Evolutionary conservation across 2,888 invertebrate species (phyloP), one percentile per base, ranked within the genome.

Genomic region (Aspidiotus rigidus): DNA sequence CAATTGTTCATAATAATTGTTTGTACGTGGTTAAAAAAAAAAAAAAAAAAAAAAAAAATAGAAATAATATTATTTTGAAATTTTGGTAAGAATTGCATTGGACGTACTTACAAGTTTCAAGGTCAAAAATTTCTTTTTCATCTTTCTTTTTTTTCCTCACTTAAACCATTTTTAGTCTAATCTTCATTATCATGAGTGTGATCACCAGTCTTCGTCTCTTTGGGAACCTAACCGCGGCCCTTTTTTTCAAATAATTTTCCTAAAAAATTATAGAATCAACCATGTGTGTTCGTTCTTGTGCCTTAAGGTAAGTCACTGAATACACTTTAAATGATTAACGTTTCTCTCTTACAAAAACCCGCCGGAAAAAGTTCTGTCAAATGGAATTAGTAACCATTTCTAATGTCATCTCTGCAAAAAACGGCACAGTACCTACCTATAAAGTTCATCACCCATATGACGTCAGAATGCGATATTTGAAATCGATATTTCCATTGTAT

Each of bases 1-100:
- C n/a, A 66, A 66, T 66, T 66, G 66, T 66, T 66, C 66, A 66
- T 59, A 66, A n/a, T n/a, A n/a, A n/a, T n/a, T n/a, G n/a, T 66
- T 66, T 66, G 66, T 66, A 66, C 66, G 66, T 44, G 59, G 28
- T 28, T 66, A 57, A 66, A 49, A 66, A 66, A 66, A 66, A 41
- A 55, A 17, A 55, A 55, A 13, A n/a, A n/a, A n/a, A n/a, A n/a
- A n/a, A n/a, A n/a, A n/a, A n/a, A n/a, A n/a, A n/a, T n/a, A n/a
- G 56, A 55, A 55, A n/a, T 16, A 7, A 55, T 41, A 66, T 66
- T 59, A 59, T 66, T 66, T 59, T 17, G 40, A 59, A 57, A 44
- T 42, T 59, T 28, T 66, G 66, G 66, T 57, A 66, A 66, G 66
- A 66, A 59, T 44, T 66, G 42, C 66, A 42, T 57, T 9, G 13